These are phyloP conservation scores for Peromyscus eremicus DNA, from an alignment of 2,797 vertebrate species.

Conservation along the genomic window DNA sequence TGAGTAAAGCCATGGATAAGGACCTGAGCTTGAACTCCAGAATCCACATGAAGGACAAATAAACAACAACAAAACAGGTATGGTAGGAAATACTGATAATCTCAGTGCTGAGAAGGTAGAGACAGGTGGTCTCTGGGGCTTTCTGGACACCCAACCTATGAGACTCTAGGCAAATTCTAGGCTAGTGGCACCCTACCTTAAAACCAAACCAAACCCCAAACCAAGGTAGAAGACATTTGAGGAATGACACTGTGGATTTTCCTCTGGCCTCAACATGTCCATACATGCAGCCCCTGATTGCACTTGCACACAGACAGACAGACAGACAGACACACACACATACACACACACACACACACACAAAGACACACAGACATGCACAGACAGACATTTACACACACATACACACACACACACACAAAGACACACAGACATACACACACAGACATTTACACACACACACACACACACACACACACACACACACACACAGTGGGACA, in stretches of 20 bases:
- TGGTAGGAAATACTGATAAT: not conserved
- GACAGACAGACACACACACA: not conserved
- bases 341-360: not conserved
- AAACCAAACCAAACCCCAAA: not conserved
- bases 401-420: not conserved
- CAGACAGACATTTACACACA: not conserved
- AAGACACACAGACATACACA: not conserved
- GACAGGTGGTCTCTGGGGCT: not conserved
- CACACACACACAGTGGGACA: not conserved
- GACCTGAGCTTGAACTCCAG: not conserved
- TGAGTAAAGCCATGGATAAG: not conserved
- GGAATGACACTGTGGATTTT: not conserved
- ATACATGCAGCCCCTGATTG: not conserved
- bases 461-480: not conserved
- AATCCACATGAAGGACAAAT: not conserved
- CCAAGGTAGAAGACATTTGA: not conserved
- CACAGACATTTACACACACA: too few relatives aligned
- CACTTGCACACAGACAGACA: not conserved
- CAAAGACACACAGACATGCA: not conserved
- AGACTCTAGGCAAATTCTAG: not conserved
- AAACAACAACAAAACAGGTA: not conserved
- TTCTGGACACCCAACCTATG: too few relatives aligned
- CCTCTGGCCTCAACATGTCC: not conserved
- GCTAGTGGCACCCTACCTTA: not conserved
- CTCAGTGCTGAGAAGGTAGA: not conserved